Conservation (phyloP, 2,113 vertebrate genomes). For the Sisor rabdophorus region DNA sequence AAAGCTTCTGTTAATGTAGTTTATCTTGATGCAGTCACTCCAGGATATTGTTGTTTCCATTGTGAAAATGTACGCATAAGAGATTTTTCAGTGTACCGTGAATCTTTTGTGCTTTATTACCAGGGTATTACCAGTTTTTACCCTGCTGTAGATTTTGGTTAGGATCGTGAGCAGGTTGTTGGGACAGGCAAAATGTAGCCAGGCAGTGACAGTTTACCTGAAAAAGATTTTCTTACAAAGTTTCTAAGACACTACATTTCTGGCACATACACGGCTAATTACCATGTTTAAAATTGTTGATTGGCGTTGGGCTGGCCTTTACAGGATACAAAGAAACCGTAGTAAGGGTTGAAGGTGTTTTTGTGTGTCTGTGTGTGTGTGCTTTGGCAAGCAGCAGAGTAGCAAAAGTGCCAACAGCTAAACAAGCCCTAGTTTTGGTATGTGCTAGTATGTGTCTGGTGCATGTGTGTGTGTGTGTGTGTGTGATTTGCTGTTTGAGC, state of each 20-base stretch:
- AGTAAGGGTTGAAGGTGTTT: neutral
- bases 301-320: slow-evolving; percentile 59
- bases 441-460: slow-evolving; percentile 23
- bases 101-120: neutral
- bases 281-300: slow-evolving; percentile 68
- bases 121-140: neutral
- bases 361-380: slow-evolving; percentile 14
- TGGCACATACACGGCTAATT: slow-evolving; percentile 63
- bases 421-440: slow-evolving; percentile 61
- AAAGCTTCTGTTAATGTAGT: too few relatives aligned
- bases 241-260: slow-evolving; percentile 45
- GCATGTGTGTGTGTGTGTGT: neutral
- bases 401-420: slow-evolving; percentile 59
- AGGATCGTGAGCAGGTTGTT: neutral
- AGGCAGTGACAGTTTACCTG: neutral
- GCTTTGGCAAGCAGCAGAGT: slow-evolving; percentile 58
- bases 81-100: too few relatives aligned
- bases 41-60: neutral
- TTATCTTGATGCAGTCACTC: neutral
- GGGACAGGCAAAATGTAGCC: neutral
- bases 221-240: neutral
- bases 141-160: neutral
- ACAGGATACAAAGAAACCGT: slow-evolving; percentile 62
- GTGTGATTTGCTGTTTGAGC: neutral
- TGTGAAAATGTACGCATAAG: neutral